Conservation (phyloP, 23 tunicate species). For the Trididemnum clinides region DNA sequence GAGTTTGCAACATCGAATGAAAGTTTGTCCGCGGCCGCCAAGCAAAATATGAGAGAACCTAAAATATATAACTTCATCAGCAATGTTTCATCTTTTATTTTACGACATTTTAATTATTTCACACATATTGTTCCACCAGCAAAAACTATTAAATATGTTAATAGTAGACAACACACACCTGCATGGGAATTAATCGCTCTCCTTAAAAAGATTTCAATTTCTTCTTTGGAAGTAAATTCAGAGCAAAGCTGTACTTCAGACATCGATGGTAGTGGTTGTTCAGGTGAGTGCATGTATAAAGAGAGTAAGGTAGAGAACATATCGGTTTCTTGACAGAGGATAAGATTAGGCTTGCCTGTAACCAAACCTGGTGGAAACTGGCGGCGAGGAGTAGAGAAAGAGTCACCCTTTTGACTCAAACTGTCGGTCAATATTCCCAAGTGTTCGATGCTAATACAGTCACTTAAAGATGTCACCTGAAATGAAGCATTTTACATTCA, state of each 20-base stretch:
- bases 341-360: constrained; percentile 54
- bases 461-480: constrained; percentile 62
- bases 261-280: constrained; percentile 61
- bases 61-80: neutral
- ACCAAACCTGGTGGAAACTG: constrained; percentile 24
- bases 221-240: constrained; percentile 54
- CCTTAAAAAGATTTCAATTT: constrained; percentile 59
- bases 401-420: neutral
- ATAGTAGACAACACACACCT: no score
- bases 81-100: no score
- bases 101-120: no score
- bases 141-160: neutral
- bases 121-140: no score
- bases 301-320: constrained; percentile 46
- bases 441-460: constrained; percentile 75
- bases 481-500: neutral
- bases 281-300: constrained; percentile 47
- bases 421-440: constrained; percentile 42
- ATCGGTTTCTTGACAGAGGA: constrained; percentile 50
- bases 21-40: constrained; percentile 63
- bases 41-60: constrained; percentile 41
- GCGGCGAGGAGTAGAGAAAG: neutral
- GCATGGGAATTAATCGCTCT: constrained; percentile 46
- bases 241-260: constrained; percentile 78
- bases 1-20: constrained; percentile 53